These are phyloP conservation scores for Prionchulus punctatus DNA, from an alignment of 2,888 invertebrate genomes.

Conservation along the genomic window DNA sequence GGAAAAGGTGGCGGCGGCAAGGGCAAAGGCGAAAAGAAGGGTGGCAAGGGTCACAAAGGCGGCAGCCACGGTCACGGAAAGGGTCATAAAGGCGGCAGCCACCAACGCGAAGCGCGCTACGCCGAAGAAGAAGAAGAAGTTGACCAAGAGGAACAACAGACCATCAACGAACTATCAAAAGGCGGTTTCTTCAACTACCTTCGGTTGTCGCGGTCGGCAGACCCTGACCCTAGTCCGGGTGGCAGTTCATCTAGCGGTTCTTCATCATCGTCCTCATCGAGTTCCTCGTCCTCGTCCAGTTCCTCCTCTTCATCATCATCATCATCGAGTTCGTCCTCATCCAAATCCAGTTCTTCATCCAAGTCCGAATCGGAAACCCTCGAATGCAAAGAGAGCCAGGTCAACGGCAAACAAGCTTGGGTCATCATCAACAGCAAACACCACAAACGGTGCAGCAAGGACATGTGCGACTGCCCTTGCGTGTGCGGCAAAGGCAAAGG, in stretches of 20 bases:
- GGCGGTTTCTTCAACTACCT: too few species aligned
- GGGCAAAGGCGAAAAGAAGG: neutral
- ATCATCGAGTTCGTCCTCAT: neutral
- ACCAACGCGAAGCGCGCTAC: neutral
- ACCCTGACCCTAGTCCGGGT: too few species aligned
- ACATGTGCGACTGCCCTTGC: constrained; percentile 3
- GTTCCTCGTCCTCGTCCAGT: neutral
- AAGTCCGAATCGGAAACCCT: neutral
- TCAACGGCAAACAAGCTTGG: neutral
- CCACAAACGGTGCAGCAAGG: neutral
- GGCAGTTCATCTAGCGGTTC: too few species aligned
- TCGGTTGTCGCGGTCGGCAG: neutral
- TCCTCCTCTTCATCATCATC: neutral
- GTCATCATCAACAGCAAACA: neutral
- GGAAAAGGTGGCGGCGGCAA: neutral
- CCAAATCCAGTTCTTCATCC: neutral
- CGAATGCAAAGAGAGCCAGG: neutral
- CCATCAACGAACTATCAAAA: too few species aligned
- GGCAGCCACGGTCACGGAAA: neutral
- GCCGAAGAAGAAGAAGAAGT: too few species aligned
- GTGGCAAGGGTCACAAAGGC: constrained; percentile 1
- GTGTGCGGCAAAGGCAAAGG: neutral
- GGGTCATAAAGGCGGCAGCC: neutral
- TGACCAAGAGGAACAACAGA: too few species aligned
- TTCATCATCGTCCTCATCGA: neutral